Conservation (phyloP, 2,113 vertebrate genomes). For the Axis porcinus region DNA sequence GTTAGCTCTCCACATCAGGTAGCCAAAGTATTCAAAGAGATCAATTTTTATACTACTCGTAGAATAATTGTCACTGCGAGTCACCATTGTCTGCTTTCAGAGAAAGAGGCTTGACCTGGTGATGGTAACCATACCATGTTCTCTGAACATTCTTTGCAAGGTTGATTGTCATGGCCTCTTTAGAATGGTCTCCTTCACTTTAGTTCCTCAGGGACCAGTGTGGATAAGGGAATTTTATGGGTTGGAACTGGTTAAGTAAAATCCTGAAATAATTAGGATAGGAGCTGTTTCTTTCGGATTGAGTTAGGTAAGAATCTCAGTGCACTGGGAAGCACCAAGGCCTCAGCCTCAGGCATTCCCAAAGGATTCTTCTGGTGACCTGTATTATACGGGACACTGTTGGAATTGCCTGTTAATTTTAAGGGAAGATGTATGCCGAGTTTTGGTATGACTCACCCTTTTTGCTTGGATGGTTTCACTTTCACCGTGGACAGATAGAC, state of each 20-base stretch:
- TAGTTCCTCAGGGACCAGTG: not conserved
- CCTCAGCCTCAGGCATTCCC: not conserved
- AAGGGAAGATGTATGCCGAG: not conserved
- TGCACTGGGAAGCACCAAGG: not conserved
- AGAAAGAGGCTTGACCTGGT: not conserved
- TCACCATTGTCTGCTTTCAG: not conserved
- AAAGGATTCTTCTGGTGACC: not conserved
- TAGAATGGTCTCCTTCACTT: not conserved
- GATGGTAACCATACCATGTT: not conserved
- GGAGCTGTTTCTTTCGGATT: not conserved
- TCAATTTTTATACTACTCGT: not conserved
- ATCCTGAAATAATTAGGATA: not conserved
- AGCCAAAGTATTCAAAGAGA: not conserved
- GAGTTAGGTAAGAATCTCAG: not conserved
- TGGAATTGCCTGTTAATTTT: slow-evolving; percentile 1
- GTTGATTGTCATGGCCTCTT: not conserved
- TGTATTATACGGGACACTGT: not conserved
- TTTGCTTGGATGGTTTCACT: slow-evolving; percentile 37
- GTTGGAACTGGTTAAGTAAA: not conserved
- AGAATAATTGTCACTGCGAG: not conserved
- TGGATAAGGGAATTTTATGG: not conserved
- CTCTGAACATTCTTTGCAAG: not conserved
- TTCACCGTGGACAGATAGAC: slow-evolving; percentile 10
- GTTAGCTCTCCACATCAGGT: not conserved
- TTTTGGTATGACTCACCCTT: slow-evolving; percentile 11